phyloP scores from a whole-genome alignment of 2,113 vertebrate species.

The Buteo buteo region DNA sequence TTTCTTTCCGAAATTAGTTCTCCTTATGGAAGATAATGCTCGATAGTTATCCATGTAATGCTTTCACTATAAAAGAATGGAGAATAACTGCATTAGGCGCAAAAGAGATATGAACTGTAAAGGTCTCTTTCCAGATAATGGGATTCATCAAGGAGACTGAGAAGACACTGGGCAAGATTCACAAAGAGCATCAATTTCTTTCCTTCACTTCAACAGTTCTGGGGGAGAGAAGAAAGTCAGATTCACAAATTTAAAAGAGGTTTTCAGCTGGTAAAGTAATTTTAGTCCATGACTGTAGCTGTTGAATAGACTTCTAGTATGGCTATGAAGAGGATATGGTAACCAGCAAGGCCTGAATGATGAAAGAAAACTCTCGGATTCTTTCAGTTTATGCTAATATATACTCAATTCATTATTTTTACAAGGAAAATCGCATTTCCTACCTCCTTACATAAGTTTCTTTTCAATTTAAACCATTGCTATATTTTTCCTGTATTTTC shows the following conservation, averaged over 20 bases:
- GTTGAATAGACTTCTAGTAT: slow-evolving; percentile 19
- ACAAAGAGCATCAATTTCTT: slow-evolving; percentile 51
- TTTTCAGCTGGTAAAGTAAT: slow-evolving; percentile 16
- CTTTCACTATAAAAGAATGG: slow-evolving; percentile 71
- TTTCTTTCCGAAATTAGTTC: slow-evolving; percentile 69
- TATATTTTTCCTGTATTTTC: not conserved
- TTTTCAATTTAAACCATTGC: not conserved
- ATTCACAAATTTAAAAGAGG: slow-evolving; percentile 46
- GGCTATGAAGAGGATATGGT: not conserved
- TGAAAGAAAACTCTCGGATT: slow-evolving; percentile 24
- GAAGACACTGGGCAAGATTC: slow-evolving; percentile 37
- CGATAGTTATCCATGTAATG: slow-evolving; percentile 70
- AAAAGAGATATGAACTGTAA: slow-evolving; percentile 70
- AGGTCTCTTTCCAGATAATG: slow-evolving; percentile 70
- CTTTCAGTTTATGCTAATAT: slow-evolving; percentile 37
- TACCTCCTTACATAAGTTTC: not conserved
- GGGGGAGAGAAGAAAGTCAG: slow-evolving; percentile 29
- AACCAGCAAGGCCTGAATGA: slow-evolving; percentile 53
- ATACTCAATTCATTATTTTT: slow-evolving; percentile 18
- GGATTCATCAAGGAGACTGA: slow-evolving; percentile 67
- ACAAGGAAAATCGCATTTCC: not conserved
- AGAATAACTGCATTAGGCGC: slow-evolving; percentile 62
- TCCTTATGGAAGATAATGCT: slow-evolving; percentile 64
- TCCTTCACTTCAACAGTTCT: slow-evolving; percentile 21
- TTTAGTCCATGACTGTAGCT: slow-evolving; percentile 8